phyloP scores from a whole-genome alignment of 1,140 invertebrate species.

The Eriocheir sinensis region DNA sequence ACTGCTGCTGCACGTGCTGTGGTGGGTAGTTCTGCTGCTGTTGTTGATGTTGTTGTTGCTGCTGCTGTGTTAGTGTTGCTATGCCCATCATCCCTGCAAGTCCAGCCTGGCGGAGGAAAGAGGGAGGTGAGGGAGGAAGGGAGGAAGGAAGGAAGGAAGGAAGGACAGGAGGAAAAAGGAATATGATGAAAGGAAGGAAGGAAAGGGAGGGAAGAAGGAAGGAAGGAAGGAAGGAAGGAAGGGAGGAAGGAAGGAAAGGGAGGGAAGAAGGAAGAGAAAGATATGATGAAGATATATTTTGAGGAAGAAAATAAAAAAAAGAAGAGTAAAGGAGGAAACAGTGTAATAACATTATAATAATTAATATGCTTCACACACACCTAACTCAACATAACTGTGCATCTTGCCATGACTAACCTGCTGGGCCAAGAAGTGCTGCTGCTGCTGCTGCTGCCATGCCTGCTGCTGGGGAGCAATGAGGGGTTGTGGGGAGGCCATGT shows the following conservation, averaged over 20 bases:
- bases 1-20: slow-evolving; percentile 63
- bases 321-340: neutral
- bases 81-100: slow-evolving; percentile 40
- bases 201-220: neutral
- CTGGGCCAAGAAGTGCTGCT: slow-evolving; percentile 63
- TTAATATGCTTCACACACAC: neutral
- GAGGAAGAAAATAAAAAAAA: neutral
- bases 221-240: too few species aligned
- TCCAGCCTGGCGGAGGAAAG: slow-evolving; percentile 33
- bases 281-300: neutral
- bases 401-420: slow-evolving; percentile 33
- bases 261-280: too few species aligned
- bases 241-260: too few species aligned
- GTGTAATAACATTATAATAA: neutral
- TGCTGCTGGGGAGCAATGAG: neutral
- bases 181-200: neutral
- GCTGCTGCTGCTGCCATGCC: slow-evolving; percentile 49
- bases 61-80: slow-evolving; percentile 44
- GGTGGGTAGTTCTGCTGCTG: slow-evolving; percentile 56
- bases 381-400: too few species aligned
- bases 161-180: neutral
- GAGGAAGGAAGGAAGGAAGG: neutral
- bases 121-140: slow-evolving; percentile 27
- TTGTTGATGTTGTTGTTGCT: slow-evolving; percentile 56
- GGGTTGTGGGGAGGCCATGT: neutral